Percentiles rank a stretch among this genome's conserved stretches.
Evolutionary conservation across 2,888 invertebrate genomes (phyloP).

Genomic region (Ischnura elegans): DNA sequence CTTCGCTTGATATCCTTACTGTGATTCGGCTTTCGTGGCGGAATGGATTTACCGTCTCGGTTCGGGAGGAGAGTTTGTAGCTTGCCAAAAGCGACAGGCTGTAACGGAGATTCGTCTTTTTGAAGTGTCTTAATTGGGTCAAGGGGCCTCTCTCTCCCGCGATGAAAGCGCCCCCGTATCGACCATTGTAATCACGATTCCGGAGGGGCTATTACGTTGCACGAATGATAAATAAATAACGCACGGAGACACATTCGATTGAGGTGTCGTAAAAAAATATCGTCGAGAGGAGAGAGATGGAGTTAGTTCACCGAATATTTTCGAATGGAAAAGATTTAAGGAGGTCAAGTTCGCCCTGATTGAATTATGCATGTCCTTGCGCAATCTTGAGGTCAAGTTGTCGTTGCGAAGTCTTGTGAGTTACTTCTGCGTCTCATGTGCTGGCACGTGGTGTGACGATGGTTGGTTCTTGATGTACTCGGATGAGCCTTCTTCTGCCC

Average conservation of each 20-base stretch:
- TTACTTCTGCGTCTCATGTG: background rate
- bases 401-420: background rate
- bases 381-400: background rate
- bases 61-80: background rate
- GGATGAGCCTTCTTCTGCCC: too few relatives aligned
- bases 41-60: background rate
- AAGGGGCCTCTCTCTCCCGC: background rate
- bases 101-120: background rate
- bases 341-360: slow-evolving; percentile 18
- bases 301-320: background rate
- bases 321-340: background rate
- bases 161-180: background rate
- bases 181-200: slow-evolving; percentile 7
- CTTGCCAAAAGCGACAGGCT: background rate
- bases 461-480: background rate
- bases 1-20: background rate
- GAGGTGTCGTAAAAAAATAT: background rate
- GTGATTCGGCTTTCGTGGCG: too few relatives aligned
- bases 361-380: slow-evolving; percentile 18
- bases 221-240: slow-evolving; percentile 20
- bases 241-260: background rate
- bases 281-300: too few relatives aligned
- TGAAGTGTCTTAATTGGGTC: background rate
- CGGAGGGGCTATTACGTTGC: background rate
- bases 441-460: background rate